These are phyloP conservation scores for Axea sp. DNA, from an alignment of 2,888 invertebrate species.

Conservation along the genomic window DNA sequence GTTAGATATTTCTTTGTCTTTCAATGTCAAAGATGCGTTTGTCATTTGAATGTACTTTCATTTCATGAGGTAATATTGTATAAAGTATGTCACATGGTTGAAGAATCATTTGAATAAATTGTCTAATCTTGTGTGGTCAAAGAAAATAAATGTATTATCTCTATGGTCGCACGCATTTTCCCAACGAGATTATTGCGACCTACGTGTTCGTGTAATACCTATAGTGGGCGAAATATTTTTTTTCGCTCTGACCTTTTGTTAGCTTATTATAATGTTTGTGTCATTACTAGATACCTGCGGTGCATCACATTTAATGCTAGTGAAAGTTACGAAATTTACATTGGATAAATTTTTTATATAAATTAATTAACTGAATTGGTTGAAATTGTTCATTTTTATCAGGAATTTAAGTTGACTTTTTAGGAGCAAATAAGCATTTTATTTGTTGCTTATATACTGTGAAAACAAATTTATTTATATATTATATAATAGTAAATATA, in stretches of 20 bases:
- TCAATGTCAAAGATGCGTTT: conserved; percentile 57
- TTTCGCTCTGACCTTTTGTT: conserved; percentile 70
- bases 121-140: conserved; percentile 44
- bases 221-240: conserved; percentile 71
- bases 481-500: no score
- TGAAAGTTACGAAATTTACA: conserved; percentile 56
- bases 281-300: conserved; percentile 58
- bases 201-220: conserved; percentile 64
- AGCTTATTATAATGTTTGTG: conserved; percentile 62
- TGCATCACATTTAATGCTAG: conserved; percentile 50
- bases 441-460: no score
- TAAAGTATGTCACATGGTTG: conserved; percentile 48
- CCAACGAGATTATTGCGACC: conserved; percentile 26
- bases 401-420: no score
- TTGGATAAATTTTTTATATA: no score
- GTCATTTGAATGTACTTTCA: conserved; percentile 48
- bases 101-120: conserved; percentile 23
- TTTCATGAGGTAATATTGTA: conserved; percentile 51
- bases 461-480: no score
- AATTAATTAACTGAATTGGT: no score
- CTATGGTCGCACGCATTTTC: conserved; percentile 37
- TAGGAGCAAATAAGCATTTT: no score
- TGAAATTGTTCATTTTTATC: no score
- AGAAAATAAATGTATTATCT: conserved; percentile 49
- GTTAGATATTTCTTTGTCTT: conserved; percentile 51